Conservation (phyloP, 2,113 vertebrate genomes). For the Oreamnos americanus region DNA sequence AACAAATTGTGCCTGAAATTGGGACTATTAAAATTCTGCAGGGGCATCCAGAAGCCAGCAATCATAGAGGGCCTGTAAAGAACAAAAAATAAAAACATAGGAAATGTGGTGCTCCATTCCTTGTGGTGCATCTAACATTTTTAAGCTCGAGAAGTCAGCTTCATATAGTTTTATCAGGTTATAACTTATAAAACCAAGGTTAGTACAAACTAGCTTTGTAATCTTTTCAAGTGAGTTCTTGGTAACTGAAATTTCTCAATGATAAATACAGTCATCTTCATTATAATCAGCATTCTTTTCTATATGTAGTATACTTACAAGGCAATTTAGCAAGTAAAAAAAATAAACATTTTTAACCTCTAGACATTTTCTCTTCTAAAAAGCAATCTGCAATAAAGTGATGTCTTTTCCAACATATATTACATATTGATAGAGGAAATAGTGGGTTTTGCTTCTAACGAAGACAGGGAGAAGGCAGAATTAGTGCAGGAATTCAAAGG, state of each 20-base stretch:
- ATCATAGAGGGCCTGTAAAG: slow-evolving; percentile 20
- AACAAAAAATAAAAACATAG: slow-evolving; percentile 44
- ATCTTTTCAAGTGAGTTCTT: background rate
- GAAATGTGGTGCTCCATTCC: background rate
- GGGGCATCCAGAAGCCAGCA: slow-evolving; percentile 57
- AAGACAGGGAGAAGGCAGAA: background rate
- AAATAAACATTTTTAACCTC: background rate
- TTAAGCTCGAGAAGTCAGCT: slow-evolving; percentile 35
- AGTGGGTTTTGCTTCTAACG: background rate
- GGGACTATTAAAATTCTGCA: slow-evolving; percentile 65
- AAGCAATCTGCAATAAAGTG: background rate
- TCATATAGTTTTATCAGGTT: background rate
- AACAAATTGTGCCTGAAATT: slow-evolving; percentile 70
- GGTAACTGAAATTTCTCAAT: slow-evolving; percentile 1
- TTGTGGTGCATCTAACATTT: slow-evolving; percentile 10
- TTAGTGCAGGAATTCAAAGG: slow-evolving; percentile 9
- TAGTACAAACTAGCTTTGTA: background rate
- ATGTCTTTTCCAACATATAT: background rate
- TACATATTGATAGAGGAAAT: background rate
- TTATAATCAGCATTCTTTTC: slow-evolving; percentile 18
- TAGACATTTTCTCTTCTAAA: background rate
- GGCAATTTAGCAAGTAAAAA: background rate
- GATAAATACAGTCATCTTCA: slow-evolving; percentile 15
- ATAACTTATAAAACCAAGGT: slow-evolving; percentile 9
- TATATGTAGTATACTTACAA: background rate